These are phyloP conservation scores for Rallus crepitans DNA, from an alignment of 2,797 vertebrate species.

Conservation along the genomic window DNA sequence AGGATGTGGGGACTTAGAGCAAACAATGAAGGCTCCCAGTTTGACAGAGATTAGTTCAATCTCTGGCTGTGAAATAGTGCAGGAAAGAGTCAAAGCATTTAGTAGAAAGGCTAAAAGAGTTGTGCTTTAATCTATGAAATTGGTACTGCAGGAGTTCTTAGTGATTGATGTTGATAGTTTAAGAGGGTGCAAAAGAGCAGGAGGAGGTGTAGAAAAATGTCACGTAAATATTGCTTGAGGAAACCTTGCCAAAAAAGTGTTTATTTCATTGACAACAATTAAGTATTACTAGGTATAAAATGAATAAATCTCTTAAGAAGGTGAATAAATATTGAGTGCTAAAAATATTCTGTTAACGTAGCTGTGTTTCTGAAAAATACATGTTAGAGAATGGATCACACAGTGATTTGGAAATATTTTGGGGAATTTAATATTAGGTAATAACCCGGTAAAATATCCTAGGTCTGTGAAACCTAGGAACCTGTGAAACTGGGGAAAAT, in stretches of 20 bases:
- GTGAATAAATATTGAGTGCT: background rate
- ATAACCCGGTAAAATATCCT: background rate
- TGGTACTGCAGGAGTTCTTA: background rate
- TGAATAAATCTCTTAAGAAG: background rate
- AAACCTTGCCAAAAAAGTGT: background rate
- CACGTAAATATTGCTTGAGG: background rate
- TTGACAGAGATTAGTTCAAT: background rate
- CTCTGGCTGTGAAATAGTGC: background rate
- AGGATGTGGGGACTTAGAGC: background rate
- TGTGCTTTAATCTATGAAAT: background rate
- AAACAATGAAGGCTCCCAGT: background rate
- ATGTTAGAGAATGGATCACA: background rate
- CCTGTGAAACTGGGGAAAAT: background rate
- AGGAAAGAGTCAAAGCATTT: background rate
- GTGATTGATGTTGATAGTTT: background rate
- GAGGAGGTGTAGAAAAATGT: background rate
- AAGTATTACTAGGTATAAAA: background rate
- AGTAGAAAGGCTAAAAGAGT: background rate
- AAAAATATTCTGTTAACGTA: background rate
- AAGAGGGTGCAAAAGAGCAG: background rate
- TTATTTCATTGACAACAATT: background rate
- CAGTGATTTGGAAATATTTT: background rate
- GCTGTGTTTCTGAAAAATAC: background rate
- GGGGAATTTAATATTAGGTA: accelerated
- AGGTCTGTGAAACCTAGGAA: background rate